A percentile compares a stretch with the other conserved stretches of the same genome.
Conservation (phyloP, 2,797 vertebrate species). For the Lagorchestes hirsutus region DNA sequence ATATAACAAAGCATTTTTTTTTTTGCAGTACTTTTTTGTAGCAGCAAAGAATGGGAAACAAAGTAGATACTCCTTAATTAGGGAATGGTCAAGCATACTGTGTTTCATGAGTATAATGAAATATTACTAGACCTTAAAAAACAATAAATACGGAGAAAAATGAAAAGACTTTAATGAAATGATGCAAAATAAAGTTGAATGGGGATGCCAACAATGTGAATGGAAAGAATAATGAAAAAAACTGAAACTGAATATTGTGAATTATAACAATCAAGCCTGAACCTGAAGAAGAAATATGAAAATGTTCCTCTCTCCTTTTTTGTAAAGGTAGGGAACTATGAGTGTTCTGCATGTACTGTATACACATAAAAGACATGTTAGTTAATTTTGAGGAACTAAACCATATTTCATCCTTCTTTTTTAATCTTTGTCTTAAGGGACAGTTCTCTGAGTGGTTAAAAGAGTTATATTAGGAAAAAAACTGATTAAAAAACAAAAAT, state of each 20-base stretch:
- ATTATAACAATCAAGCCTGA: background rate
- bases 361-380: background rate
- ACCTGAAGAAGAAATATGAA: background rate
- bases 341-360: background rate
- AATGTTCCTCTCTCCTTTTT: background rate
- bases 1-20: background rate
- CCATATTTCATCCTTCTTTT: too few relatives aligned
- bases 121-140: background rate
- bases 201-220: background rate
- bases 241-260: background rate
- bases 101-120: background rate
- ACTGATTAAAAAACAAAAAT: too few relatives aligned
- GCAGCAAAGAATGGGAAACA: background rate
- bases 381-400: background rate
- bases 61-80: background rate
- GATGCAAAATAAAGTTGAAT: background rate
- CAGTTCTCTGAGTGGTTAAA: too few relatives aligned
- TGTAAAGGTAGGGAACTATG: background rate
- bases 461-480: too few relatives aligned
- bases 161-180: background rate
- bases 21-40: background rate
- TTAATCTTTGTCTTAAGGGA: too few relatives aligned
- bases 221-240: background rate
- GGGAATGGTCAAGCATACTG: background rate
- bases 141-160: background rate